A percentile compares a stretch with the other conserved stretches of the same genome.
Evolutionary conservation across 35 echinoderm and acorn worm genomes (phyloP).

Genomic region (Ptychodera flava): DNA sequence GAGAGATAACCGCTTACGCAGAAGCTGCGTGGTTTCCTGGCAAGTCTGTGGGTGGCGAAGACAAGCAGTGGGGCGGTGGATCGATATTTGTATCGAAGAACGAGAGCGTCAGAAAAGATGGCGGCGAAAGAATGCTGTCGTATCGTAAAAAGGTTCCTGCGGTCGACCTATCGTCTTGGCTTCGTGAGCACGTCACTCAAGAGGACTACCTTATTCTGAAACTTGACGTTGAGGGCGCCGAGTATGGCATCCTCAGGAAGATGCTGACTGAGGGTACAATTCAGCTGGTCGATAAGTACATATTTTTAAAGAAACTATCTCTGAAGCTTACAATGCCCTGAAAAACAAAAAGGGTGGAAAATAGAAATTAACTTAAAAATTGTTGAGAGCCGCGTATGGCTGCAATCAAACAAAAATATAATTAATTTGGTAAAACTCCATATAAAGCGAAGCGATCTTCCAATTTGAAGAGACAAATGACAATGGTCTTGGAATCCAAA

Average conservation of each 20-base stretch:
- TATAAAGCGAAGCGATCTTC: too few relatives aligned
- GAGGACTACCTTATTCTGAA: neutral
- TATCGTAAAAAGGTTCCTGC: slow-evolving; percentile 14
- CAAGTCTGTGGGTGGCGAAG: slow-evolving; percentile 9
- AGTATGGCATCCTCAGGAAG: neutral
- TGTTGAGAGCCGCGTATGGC: too few relatives aligned
- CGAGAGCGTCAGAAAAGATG: slow-evolving; percentile 9
- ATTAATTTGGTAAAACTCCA: too few relatives aligned
- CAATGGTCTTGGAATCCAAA: too few relatives aligned
- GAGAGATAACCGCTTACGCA: slow-evolving; percentile 21
- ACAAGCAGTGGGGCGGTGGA: slow-evolving; percentile 48
- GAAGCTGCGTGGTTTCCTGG: slow-evolving; percentile 23
- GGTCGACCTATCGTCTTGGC: neutral
- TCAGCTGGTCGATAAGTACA: neutral
- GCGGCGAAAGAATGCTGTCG: slow-evolving; percentile 15
- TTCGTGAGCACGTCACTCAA: neutral
- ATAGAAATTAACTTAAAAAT: too few relatives aligned
- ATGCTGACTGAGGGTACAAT: neutral
- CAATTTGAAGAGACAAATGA: too few relatives aligned
- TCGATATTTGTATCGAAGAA: slow-evolving; percentile 11
- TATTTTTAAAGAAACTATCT: too few relatives aligned
- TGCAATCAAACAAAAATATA: too few relatives aligned
- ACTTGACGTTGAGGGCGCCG: neutral
- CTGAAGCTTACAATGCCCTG: too few relatives aligned
- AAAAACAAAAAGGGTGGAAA: too few relatives aligned